Base-by-base conservation (phyloP, 2,113 vertebrate genomes). In the Noctilio leporinus region DNA sequence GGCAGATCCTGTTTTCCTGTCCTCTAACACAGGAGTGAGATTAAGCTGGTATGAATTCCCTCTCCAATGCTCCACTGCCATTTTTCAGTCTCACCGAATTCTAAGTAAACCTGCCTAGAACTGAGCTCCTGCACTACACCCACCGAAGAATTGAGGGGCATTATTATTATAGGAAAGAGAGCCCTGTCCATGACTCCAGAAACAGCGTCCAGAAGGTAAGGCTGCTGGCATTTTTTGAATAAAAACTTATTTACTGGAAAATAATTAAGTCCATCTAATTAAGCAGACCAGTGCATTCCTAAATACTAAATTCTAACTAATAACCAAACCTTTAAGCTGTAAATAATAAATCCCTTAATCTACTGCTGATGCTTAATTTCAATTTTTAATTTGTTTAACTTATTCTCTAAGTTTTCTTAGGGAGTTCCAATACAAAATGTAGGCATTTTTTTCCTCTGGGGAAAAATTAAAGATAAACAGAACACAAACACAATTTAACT, bases 381-480 rank as follows among this genome's bases (percentile, higher is more conserved):
- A 82, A 67, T 53, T 77, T 64, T 94, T 93, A 76, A 90, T 70
- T 95, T 78, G 51, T 78, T 38, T 80, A 45, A 81, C 10, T 89
- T 33, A 83, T 80, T 57, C 20, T 92, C 20, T 94, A 62, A 80
- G 22, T 72, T 64, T 95, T 95, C 47, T 62, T 84, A 28, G 10
- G 51, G 57, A 91, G 65, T 85, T 93, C 33, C 51, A n/a, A 22
- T 84, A 62, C 51, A 88, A 90, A 86, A 91, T 89, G 9, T 53
- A 38, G 16, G 33, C 72, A 69, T 75, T 72, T 62, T 70, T 82
- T 62, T 4, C 59, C 89, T 91, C 59, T 73, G 2, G 17, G 80
- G 75, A 93, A 93, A 94, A 81, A 89, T 91, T 40, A 81, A 95
- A 72, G 76, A 81, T 70, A 75, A 93, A 59, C 38, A 93, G 51